Conservation (phyloP, 2,797 vertebrate species). For the Sphaeramia orbicularis region DNA sequence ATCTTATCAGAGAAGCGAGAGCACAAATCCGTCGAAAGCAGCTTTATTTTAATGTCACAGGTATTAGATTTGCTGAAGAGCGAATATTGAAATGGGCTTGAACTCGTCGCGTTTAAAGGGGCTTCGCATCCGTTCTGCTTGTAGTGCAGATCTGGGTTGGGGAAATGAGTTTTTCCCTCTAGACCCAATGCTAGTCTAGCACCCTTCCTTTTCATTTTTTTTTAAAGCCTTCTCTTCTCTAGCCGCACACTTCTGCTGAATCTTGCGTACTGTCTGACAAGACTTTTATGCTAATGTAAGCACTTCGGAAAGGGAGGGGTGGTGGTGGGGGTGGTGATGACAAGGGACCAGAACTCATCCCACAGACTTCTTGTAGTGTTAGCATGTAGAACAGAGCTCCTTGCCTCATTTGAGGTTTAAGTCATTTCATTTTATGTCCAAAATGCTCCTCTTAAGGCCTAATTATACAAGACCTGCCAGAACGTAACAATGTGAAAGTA, state of each 20-base stretch:
- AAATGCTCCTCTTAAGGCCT: constrained; percentile 61
- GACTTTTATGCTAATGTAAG: constrained; percentile 78
- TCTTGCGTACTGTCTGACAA: constrained; percentile 57
- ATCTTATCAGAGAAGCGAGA: constrained; percentile 73
- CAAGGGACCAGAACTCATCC: constrained; percentile 56
- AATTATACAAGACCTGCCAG: constrained; percentile 70
- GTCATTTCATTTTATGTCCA: constrained; percentile 63
- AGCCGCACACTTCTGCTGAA: constrained; percentile 59
- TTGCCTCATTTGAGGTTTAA: constrained; percentile 66
- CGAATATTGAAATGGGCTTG: constrained; percentile 82
- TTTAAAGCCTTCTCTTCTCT: constrained; percentile 32
- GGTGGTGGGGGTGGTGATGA: constrained; percentile 49
- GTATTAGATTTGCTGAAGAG: constrained; percentile 85
- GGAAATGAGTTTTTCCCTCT: constrained; percentile 65
- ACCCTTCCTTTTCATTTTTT: constrained; percentile 32
- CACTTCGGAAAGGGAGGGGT: constrained; percentile 51
- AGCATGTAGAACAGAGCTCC: constrained; percentile 66
- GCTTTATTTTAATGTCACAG: constrained; percentile 85
- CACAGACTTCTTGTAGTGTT: constrained; percentile 60
- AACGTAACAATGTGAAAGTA: constrained; percentile 53
- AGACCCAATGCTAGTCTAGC: constrained; percentile 36
- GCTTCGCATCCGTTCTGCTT: constrained; percentile 73
- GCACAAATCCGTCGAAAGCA: constrained; percentile 70
- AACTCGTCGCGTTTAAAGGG: constrained; percentile 66
- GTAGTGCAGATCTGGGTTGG: constrained; percentile 77